These are phyloP conservation scores for Labia minor DNA, from an alignment of 2,888 invertebrate genomes.

Conservation along the genomic window DNA sequence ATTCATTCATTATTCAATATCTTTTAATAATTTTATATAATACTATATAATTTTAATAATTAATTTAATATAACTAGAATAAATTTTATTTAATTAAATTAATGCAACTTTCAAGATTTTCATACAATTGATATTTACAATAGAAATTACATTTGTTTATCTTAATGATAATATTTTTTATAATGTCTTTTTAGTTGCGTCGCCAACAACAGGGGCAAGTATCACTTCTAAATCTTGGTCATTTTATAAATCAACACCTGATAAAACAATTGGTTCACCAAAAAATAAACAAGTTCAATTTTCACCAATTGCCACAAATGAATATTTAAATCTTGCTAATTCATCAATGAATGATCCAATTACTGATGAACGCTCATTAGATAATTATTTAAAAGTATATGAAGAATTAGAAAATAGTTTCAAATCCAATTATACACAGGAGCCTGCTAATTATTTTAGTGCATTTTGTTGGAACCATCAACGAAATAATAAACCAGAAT, in stretches of 20 bases:
- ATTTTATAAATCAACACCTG: not conserved
- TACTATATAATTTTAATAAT: no score
- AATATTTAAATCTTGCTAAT: conserved; percentile 29
- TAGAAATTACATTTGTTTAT: not conserved
- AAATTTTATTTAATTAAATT: not conserved
- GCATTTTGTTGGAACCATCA: conserved; percentile 45
- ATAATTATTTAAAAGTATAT: conserved; percentile 38
- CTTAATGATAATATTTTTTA: not conserved
- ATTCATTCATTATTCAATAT: no score
- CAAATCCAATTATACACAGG: conserved; percentile 29
- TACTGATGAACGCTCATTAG: conserved; percentile 40
- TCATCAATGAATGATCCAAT: conserved; percentile 30
- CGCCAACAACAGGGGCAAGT: no score
- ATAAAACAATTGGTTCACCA: not conserved
- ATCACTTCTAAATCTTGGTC: not conserved
- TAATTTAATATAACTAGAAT: not conserved
- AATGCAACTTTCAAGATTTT: not conserved
- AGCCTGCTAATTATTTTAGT: conserved; percentile 41
- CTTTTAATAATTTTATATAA: no score
- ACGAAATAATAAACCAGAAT: conserved; percentile 34
- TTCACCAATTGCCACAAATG: conserved; percentile 30
- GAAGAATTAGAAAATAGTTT: conserved; percentile 26
- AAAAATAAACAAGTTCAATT: not conserved
- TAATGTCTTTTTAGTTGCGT: no score
- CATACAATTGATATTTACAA: no score